phyloP scores from a whole-genome alignment of 2,113 vertebrate species.

The Aegypius monachus region DNA sequence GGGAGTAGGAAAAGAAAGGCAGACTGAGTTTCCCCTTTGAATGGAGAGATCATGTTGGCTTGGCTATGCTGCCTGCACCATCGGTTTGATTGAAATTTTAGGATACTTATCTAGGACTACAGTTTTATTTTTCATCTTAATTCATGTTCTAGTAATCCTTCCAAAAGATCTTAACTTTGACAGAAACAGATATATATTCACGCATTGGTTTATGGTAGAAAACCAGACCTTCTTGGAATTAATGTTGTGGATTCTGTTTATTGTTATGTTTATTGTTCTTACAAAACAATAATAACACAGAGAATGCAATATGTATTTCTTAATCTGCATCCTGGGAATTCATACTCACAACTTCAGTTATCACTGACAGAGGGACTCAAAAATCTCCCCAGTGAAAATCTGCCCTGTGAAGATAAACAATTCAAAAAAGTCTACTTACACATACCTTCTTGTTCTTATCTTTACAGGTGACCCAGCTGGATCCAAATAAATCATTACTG shows the following conservation, averaged over 20 bases:
- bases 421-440: background rate
- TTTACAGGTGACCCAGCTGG: slow-evolving; percentile 91
- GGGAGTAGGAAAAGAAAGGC: background rate
- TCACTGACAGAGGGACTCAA: background rate
- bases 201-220: background rate
- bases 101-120: background rate
- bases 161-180: background rate
- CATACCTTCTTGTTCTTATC: background rate
- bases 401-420: background rate
- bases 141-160: background rate
- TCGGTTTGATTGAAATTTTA: background rate
- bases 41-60: background rate
- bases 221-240: background rate
- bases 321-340: background rate
- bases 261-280: background rate
- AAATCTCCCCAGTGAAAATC: background rate
- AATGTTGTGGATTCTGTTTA: background rate
- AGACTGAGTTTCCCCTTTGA: background rate
- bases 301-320: background rate
- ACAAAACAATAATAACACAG: background rate
- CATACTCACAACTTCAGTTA: background rate
- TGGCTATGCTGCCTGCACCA: background rate
- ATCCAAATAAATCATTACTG: slow-evolving; percentile 88
- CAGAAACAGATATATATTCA: background rate
- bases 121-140: background rate